These are phyloP conservation scores for Heliothis peltigera DNA, from an alignment of 2,888 invertebrate species.

Conservation along the genomic window DNA sequence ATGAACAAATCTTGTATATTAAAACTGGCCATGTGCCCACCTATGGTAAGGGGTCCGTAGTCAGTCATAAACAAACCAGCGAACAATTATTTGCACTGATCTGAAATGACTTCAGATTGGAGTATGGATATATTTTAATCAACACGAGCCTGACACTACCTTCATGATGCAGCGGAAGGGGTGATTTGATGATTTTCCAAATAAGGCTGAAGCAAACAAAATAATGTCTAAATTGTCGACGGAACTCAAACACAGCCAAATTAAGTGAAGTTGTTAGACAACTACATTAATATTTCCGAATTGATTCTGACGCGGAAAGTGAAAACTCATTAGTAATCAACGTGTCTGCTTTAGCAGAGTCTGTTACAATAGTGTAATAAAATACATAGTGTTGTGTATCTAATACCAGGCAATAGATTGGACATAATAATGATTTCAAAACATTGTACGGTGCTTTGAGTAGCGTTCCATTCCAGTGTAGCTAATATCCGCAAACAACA, in stretches of 20 bases:
- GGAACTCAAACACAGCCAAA: no score
- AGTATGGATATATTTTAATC: no score
- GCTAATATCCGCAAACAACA: conserved; percentile 46
- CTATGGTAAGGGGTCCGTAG: neutral
- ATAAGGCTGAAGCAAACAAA: no score
- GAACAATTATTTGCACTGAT: neutral
- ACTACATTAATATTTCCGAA: conserved; percentile 21
- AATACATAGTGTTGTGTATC: conserved; percentile 14
- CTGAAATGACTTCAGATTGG: no score
- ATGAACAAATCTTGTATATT: conserved; percentile 15
- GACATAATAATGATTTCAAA: conserved; percentile 41
- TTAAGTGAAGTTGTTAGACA: conserved; percentile 21
- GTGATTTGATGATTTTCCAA: no score
- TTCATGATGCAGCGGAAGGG: no score
- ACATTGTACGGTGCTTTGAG: conserved; percentile 40
- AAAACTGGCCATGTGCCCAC: conserved; percentile 24
- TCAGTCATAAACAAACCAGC: neutral
- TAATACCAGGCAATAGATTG: conserved; percentile 32
- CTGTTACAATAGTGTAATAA: conserved; percentile 7
- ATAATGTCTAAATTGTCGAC: no score
- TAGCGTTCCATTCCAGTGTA: conserved; percentile 38
- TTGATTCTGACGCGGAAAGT: conserved; percentile 6
- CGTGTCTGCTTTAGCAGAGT: conserved; percentile 30
- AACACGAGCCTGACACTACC: no score
- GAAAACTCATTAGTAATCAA: conserved; percentile 26